Evolutionary conservation across 2,113 vertebrate genomes (phyloP).

Genomic region (Zosterops lateralis): DNA sequence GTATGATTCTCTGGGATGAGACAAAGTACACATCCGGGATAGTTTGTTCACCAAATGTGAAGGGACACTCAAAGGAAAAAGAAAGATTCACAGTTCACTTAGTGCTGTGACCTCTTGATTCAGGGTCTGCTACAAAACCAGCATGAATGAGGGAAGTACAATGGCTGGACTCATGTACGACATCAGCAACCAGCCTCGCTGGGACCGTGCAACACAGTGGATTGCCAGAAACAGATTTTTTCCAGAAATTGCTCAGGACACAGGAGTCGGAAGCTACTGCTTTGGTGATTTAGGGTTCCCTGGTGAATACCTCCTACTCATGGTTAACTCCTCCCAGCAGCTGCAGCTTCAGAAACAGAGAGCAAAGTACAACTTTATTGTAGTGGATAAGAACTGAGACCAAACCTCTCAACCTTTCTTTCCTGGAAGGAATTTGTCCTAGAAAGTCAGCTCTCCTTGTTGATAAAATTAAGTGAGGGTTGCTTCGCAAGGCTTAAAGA

Average conservation of each 20-base stretch:
- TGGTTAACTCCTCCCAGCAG: neutral
- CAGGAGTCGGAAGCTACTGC: neutral
- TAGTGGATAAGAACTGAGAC: neutral
- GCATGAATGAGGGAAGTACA: neutral
- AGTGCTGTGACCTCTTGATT: neutral
- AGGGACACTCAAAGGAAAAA: neutral
- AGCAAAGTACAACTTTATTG: neutral
- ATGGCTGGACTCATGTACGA: neutral
- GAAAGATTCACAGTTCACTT: neutral
- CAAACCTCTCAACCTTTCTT: neutral
- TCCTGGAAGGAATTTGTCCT: neutral
- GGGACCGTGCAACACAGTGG: rapidly evolving
- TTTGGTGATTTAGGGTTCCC: neutral
- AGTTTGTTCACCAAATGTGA: neutral
- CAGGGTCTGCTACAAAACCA: neutral
- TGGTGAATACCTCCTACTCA: neutral
- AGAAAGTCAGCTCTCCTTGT: neutral
- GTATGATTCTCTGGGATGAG: neutral
- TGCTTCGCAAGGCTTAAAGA: neutral
- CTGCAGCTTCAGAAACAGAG: neutral
- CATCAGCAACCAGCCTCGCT: neutral
- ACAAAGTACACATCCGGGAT: neutral
- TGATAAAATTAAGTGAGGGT: neutral
- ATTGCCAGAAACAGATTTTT: neutral
- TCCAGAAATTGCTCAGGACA: neutral